Conservation (phyloP, 2,113 vertebrate species). For the Dipodomys stephensi region DNA sequence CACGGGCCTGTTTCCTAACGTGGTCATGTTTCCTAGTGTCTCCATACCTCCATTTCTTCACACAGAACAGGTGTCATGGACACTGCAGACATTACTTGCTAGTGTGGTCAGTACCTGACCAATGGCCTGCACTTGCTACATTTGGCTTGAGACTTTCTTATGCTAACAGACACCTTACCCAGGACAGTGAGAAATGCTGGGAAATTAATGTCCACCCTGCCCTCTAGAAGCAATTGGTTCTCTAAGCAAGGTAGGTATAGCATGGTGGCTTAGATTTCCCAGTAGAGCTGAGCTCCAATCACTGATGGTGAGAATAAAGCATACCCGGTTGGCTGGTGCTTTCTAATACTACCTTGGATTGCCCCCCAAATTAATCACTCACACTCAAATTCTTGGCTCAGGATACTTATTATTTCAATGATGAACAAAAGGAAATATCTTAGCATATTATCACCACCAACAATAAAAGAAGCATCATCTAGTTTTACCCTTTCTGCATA, state of each 20-base stretch:
- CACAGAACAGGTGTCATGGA: background rate
- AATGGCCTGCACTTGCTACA: background rate
- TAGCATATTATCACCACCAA: background rate
- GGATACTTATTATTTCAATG: too few relatives aligned
- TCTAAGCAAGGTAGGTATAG: background rate
- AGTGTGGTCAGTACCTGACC: background rate
- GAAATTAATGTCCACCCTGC: background rate
- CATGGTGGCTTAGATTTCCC: background rate
- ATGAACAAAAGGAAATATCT: background rate
- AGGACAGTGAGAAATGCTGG: background rate
- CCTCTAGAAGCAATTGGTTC: too few relatives aligned
- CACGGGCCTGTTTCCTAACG: too few relatives aligned
- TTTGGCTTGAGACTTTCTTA: background rate
- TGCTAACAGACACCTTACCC: background rate
- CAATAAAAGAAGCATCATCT: background rate
- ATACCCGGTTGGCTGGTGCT: background rate
- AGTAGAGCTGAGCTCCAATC: background rate
- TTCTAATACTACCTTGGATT: background rate
- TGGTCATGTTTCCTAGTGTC: background rate
- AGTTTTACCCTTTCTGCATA: background rate
- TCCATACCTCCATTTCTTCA: conserved; percentile 1
- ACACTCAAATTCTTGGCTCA: background rate
- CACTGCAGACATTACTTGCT: background rate
- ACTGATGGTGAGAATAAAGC: background rate
- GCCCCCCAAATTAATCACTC: background rate